phyloP scores from a whole-genome alignment of 2,888 invertebrate genomes.

The Leptura quadrifasciata region DNA sequence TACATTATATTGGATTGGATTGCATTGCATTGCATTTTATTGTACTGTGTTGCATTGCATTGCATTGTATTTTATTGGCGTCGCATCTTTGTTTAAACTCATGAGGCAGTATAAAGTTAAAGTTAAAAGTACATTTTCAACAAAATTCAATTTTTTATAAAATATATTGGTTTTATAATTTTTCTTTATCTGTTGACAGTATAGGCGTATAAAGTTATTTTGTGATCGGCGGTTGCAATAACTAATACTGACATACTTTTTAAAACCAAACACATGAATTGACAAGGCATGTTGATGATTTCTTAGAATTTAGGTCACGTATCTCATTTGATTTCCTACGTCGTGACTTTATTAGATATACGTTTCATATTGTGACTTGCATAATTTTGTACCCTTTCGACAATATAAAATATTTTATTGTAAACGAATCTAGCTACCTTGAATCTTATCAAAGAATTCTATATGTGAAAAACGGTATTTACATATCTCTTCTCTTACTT shows the following conservation, averaged over 20 bases:
- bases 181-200: neutral
- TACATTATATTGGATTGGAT: too few relatives aligned
- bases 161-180: neutral
- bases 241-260: neutral
- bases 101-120: too few relatives aligned
- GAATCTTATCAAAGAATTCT: neutral
- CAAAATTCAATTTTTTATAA: neutral
- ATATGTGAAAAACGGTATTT: too few relatives aligned
- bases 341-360: neutral
- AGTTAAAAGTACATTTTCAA: too few relatives aligned
- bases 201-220: neutral
- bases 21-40: too few relatives aligned
- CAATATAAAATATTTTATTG: neutral
- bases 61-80: too few relatives aligned
- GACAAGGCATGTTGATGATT: neutral
- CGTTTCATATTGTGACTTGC: constrained; percentile 7
- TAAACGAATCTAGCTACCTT: neutral
- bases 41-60: too few relatives aligned
- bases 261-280: neutral
- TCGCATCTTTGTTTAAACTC: too few relatives aligned
- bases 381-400: neutral
- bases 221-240: neutral
- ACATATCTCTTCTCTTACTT: too few relatives aligned
- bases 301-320: constrained; percentile 1
- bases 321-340: constrained; percentile 3